Base-by-base conservation (phyloP, 2,797 vertebrate genomes). In the Gambusia yucatana region DNA sequence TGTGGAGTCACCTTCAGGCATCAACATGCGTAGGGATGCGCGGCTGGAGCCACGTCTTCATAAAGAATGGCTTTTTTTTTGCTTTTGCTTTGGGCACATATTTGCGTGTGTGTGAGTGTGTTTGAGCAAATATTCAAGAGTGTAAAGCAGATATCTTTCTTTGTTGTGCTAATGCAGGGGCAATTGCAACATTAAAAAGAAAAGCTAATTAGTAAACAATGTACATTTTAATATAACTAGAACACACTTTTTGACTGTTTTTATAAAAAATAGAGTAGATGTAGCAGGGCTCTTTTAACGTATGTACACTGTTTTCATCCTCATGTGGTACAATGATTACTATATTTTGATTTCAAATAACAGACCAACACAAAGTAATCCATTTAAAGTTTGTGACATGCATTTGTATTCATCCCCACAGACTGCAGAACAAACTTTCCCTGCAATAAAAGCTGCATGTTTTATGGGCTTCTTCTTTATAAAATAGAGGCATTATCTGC, bases 1-100 rank as follows among this genome's bases (percentile, higher is more conserved):
- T 67, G 84, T 88, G 75, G 75, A 87, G 83, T 89, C 84, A 86
- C 89, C 89, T 90, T 91, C 82, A 85, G 91, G 88, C 91, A 91
- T 90, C 85, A 83, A 86, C 89, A 93, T 89, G 88, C 80, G 17
- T 43, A 80, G 52, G 73, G 89, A 91, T 89, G 89, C 91, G 88
- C 88, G 79, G 85, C 88, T 86, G 84, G 82, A 88, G 84, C 80
- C 71, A 78, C 36, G 76, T 85, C 79, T 77, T 88, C 41, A 84
- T 84, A 78, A 84, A 82, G 72, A 67, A 67, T 44, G 28, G 41
- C 52, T 69, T 78, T 83, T 85, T 86, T 61, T 78, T 80, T 80
- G 79, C 80, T 81, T 87, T 75, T 77, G 80, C 81, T 83, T 77
- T 47, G 77, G 84, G 88, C 81, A 84, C 87, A 82, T 85, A 82